Conservation (phyloP, 2,797 vertebrate genomes). For the Muraenolepis orangiensis region DNA sequence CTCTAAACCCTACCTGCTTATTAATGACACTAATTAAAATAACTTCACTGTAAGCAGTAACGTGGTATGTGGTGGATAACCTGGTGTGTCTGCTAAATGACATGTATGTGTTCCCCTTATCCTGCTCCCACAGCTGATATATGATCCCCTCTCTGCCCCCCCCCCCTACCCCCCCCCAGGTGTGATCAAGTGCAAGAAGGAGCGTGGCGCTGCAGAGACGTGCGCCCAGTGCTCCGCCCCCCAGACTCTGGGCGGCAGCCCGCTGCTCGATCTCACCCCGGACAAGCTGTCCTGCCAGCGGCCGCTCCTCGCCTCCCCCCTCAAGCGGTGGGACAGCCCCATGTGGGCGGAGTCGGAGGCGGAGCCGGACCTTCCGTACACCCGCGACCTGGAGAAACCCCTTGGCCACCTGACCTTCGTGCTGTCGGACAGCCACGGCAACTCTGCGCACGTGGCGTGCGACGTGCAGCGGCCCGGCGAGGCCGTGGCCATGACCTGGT, state of each 20-base stretch:
- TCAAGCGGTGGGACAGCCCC: slow-evolving; percentile 71
- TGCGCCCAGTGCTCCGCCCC: slow-evolving; percentile 74
- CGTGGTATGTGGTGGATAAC: too few species aligned
- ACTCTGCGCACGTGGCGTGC: slow-evolving; percentile 74
- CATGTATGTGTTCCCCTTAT: neutral
- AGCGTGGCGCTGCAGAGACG: slow-evolving; percentile 61
- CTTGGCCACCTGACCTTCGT: slow-evolving; percentile 70
- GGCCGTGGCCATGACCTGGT: slow-evolving; percentile 64
- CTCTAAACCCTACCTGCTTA: too few species aligned
- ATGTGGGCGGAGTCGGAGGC: slow-evolving; percentile 68
- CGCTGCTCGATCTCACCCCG: slow-evolving; percentile 54
- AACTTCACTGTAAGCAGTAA: neutral
- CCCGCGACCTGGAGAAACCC: slow-evolving; percentile 70
- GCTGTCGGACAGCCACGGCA: slow-evolving; percentile 77
- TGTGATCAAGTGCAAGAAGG: slow-evolving; percentile 79
- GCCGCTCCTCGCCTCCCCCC: slow-evolving; percentile 65
- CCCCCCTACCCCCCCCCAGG: slow-evolving; percentile 51
- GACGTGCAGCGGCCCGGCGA: slow-evolving; percentile 65
- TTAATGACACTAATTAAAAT: too few species aligned
- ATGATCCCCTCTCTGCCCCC: neutral
- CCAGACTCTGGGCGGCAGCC: slow-evolving; percentile 64
- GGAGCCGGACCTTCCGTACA: slow-evolving; percentile 74
- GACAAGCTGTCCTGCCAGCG: slow-evolving; percentile 68
- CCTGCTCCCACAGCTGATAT: neutral
- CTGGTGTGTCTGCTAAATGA: neutral